phyloP scores from a whole-genome alignment of 2,113 vertebrate genomes.

The Bufo bufo region DNA sequence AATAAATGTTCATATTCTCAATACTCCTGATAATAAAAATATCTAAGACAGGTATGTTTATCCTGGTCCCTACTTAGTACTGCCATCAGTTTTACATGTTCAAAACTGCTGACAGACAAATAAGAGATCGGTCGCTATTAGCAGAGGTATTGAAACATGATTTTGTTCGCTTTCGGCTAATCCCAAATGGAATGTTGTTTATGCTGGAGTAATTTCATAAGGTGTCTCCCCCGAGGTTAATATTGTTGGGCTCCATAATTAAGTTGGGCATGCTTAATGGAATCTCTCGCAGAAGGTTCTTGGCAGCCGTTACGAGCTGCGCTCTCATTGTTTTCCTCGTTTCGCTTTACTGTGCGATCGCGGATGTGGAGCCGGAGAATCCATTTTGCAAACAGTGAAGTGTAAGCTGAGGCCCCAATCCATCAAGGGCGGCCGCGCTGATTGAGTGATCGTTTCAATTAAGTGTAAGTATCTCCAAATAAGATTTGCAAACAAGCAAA shows the following conservation, averaged over 20 bases:
- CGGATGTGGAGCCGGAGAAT: background rate
- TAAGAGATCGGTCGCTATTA: slow-evolving; percentile 16
- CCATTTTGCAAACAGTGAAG: slow-evolving; percentile 43
- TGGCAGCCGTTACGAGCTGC: slow-evolving; percentile 6
- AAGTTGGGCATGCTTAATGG: slow-evolving; percentile 38
- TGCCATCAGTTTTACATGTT: too few species aligned
- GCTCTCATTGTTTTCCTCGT: slow-evolving; percentile 26
- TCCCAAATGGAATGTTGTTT: slow-evolving; percentile 27
- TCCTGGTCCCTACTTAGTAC: too few species aligned
- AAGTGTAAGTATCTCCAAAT: slow-evolving; percentile 42
- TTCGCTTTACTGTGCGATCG: background rate
- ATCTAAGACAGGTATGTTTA: too few species aligned
- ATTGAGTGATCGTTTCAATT: slow-evolving; percentile 46
- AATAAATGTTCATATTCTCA: too few species aligned
- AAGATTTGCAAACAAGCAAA: slow-evolving; percentile 43
- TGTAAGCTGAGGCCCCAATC: slow-evolving; percentile 35
- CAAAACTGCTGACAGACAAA: slow-evolving; percentile 12
- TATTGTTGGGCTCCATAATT: slow-evolving; percentile 39
- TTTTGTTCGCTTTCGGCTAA: slow-evolving; percentile 22
- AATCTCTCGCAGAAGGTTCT: slow-evolving; percentile 17
- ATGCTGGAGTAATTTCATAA: slow-evolving; percentile 24
- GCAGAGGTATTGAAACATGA: slow-evolving; percentile 10
- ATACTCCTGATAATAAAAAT: too few species aligned
- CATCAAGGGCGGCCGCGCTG: slow-evolving; percentile 37
- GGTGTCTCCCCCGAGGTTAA: slow-evolving; percentile 35